Base-by-base conservation (phyloP, 2,113 vertebrate species). In the Hyaena hyaena region DNA sequence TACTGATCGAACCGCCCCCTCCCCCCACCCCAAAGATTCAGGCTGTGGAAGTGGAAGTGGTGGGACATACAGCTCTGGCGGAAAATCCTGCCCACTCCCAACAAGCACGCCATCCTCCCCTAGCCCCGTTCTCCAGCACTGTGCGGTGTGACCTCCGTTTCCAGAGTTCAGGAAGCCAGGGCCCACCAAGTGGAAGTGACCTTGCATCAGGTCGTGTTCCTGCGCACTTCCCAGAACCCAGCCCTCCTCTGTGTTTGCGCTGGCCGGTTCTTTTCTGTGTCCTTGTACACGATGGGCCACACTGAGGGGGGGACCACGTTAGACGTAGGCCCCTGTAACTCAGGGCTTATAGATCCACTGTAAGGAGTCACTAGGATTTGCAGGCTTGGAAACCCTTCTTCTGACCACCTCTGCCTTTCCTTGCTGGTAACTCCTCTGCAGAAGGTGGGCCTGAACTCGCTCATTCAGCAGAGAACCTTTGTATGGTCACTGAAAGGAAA, bases 51-150 rank as follows among this genome's bases (percentile, higher is more conserved):
- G 4, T 26, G 87, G 39, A 45, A 31, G 39, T 35, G 16, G 63
- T 43, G 24, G 53, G 9, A 21, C 9, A 31, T 28, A 10, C 26
- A 33, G 0, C 58, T 61, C 17, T 61, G 58, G 58, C 43, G n/a
- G 84, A 76, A 50, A 16, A 12, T 19, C 1, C 33, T 55, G 15
- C 33, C 10, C 10, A 23, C 58, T 31, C 53, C 43, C 61, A 80
- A 5, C 24, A 31, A 0, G 28, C 10, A 6, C 4, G 31, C 33
- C 39, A 1, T 26, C 23, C 10, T 74, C 10, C 14, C 24, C 14
- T 6, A 6, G 10, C n/a, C 43, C 5, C 1, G 17, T 0, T 10
- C 35, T 12, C 0, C 19, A 10, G 14, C 43, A 8, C 61, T 0
- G 2, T 10, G 12, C 15, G 17, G 10, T 26, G 58, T 4, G 33